Percentiles rank a stretch among this genome's conserved stretches.
phyloP scores from a whole-genome alignment of 2,888 invertebrate genomes.

The Ectobius pallidus region DNA sequence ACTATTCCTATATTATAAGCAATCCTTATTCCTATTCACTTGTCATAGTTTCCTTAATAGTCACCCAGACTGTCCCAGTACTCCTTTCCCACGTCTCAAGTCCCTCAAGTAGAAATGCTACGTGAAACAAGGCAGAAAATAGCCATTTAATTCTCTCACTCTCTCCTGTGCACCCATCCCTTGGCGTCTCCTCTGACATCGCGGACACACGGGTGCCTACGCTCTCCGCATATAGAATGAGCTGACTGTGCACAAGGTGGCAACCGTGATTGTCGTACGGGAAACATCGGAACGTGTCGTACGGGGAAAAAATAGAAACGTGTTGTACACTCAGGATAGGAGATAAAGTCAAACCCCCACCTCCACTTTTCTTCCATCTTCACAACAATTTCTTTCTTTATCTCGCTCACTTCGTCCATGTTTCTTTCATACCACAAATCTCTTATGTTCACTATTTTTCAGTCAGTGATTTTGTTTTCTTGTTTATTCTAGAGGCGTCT shows the following conservation, averaged over 20 bases:
- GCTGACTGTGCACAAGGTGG: background rate
- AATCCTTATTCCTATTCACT: too few relatives aligned
- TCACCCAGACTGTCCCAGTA: too few relatives aligned
- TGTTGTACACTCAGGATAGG: too few relatives aligned
- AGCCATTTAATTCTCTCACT: background rate
- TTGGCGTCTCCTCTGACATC: background rate
- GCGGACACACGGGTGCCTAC: background rate
- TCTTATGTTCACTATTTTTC: background rate
- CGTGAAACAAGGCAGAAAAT: slow-evolving; percentile 3
- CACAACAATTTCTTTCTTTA: too few relatives aligned
- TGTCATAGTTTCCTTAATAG: too few relatives aligned
- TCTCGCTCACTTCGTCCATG: background rate
- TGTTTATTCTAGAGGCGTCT: too few relatives aligned
- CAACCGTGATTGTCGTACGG: background rate
- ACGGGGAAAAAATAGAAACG: too few relatives aligned
- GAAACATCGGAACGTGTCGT: background rate
- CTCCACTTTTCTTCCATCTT: too few relatives aligned
- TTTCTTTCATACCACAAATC: background rate
- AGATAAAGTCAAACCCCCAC: too few relatives aligned
- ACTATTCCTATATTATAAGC: too few relatives aligned
- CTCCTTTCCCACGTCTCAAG: background rate
- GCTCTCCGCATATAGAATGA: background rate
- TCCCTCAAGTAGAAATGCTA: background rate
- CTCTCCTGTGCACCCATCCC: background rate
- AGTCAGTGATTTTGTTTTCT: too few relatives aligned